phyloP scores from a whole-genome alignment of 2,113 vertebrate genomes.

The Cervus canadensis region DNA sequence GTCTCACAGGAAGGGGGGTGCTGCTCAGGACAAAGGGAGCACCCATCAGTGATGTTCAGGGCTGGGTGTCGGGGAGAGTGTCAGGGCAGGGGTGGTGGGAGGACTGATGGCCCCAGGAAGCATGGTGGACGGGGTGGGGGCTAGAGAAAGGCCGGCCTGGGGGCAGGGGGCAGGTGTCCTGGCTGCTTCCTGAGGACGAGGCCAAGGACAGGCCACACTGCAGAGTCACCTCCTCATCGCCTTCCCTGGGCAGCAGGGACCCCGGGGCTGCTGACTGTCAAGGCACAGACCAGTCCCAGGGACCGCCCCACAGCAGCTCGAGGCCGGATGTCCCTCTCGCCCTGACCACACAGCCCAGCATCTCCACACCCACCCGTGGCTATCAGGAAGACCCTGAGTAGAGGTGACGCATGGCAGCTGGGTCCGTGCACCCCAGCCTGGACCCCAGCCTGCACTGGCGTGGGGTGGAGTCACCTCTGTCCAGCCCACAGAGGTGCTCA shows the following conservation, averaged over 20 bases:
- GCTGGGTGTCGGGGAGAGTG: fast-evolving
- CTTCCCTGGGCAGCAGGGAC: background rate
- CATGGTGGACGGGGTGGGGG: too few relatives aligned
- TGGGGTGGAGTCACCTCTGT: background rate
- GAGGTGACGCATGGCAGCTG: fast-evolving
- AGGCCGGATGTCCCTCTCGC: background rate
- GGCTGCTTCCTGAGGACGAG: background rate
- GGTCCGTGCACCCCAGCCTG: background rate
- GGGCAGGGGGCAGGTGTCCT: background rate
- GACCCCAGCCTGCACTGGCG: fast-evolving
- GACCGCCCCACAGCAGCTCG: background rate
- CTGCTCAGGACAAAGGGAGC: background rate
- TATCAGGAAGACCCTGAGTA: background rate
- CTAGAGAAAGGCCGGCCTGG: background rate
- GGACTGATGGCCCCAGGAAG: background rate
- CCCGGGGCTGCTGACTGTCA: background rate
- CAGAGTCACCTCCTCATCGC: background rate
- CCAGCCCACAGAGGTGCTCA: background rate
- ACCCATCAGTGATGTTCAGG: fast-evolving
- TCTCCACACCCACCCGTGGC: background rate
- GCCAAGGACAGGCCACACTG: background rate
- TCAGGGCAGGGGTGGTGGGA: background rate
- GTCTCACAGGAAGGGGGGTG: fast-evolving
- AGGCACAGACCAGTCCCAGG: background rate
- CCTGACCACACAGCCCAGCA: background rate